Evolutionary conservation across 2,113 vertebrate genomes (phyloP).

Genomic region (Numenius arquata): DNA sequence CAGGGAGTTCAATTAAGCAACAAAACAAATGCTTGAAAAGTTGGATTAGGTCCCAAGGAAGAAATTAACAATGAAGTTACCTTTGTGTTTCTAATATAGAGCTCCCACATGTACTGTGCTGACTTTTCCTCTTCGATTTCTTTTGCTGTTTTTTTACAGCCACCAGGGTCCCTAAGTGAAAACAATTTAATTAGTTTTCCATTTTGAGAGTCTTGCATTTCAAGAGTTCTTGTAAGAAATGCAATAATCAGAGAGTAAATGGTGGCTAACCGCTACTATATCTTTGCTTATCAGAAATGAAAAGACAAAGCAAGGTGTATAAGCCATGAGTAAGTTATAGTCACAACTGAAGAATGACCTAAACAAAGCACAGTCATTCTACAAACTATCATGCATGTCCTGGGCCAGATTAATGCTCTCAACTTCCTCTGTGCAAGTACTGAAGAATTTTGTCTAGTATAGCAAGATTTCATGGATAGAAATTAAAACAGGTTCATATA

Average conservation of each 20-base stretch:
- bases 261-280: not conserved
- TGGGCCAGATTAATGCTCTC: not conserved
- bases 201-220: not conserved
- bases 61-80: conserved; percentile 32
- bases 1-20: not conserved
- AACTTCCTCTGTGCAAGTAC: not conserved
- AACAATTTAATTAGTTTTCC: conserved; percentile 38
- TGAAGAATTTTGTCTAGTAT: not conserved
- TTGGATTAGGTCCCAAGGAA: not conserved
- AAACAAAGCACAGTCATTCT: not conserved
- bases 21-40: not conserved
- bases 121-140: conserved; percentile 72
- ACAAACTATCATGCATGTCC: not conserved
- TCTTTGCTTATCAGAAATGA: not conserved
- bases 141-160: conserved; percentile 68
- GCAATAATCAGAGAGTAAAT: not conserved
- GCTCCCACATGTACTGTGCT: conserved; percentile 72
- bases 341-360: not conserved
- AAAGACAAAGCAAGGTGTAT: not conserved
- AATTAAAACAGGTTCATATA: not conserved
- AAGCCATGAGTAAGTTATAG: not conserved
- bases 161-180: conserved; percentile 75
- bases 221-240: not conserved
- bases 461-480: not conserved
- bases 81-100: conserved; percentile 64